Evolutionary conservation across 2,113 vertebrate genomes (phyloP).

Genomic region (Felis catus): DNA sequence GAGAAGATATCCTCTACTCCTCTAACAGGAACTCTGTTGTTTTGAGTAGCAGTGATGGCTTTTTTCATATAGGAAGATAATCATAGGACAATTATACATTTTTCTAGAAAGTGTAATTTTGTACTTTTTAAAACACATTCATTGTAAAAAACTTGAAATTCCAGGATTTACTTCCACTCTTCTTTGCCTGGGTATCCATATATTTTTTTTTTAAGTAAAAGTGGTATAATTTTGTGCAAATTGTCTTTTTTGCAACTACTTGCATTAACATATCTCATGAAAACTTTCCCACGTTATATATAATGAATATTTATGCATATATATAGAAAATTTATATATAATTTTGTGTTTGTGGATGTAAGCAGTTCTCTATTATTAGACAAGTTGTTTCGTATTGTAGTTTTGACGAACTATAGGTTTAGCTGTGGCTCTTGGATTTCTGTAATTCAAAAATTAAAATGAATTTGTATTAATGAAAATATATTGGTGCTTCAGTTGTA

Average conservation of each 20-base stretch:
- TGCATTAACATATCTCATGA: neutral
- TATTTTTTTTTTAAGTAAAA: conserved; percentile 43
- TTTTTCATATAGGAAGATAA: neutral
- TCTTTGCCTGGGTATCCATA: neutral
- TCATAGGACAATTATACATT: neutral
- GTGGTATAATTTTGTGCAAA: neutral
- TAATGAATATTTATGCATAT: neutral
- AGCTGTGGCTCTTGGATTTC: neutral
- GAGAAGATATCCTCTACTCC: neutral
- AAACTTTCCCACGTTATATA: neutral
- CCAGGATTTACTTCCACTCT: neutral
- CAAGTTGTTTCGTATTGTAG: neutral
- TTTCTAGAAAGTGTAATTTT: neutral
- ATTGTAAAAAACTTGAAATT: neutral
- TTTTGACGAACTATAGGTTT: conserved; percentile 11
- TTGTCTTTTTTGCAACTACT: neutral
- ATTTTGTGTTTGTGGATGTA: neutral
- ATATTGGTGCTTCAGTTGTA: neutral
- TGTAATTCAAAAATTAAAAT: conserved; percentile 34
- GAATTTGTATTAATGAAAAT: conserved; percentile 29
- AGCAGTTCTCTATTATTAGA: neutral
- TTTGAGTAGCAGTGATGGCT: neutral
- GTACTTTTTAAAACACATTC: neutral
- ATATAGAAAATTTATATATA: neutral
- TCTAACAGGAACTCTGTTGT: neutral